Conservation (phyloP, 2,888 invertebrate genomes). For the Sipunculus nudus region DNA sequence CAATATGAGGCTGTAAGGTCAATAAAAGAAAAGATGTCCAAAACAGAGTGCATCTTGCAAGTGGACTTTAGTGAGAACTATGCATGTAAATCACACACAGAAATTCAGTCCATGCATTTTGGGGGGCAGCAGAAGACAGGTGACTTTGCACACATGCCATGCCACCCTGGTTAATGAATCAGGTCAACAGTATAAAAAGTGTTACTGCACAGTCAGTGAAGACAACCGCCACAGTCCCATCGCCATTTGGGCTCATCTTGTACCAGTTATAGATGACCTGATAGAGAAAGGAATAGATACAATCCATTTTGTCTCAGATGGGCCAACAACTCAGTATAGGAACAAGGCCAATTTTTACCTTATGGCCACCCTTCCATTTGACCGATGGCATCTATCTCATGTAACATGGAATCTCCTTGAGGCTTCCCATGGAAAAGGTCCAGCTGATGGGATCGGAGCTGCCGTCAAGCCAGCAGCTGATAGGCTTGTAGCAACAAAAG, state of each 20-base stretch:
- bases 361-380: conserved; percentile 23
- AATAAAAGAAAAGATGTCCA: conserved; percentile 11
- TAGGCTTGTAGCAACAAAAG: conserved; percentile 18
- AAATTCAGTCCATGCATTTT: conserved; percentile 60
- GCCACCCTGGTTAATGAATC: conserved; percentile 39
- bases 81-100: conserved; percentile 49
- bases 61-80: conserved; percentile 62
- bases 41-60: conserved; percentile 31
- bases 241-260: conserved; percentile 62
- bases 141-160: conserved; percentile 59
- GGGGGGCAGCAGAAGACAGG: conserved; percentile 49
- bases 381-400: neutral
- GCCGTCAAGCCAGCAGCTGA: conserved; percentile 46
- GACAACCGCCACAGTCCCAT: conserved; percentile 50
- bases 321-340: conserved; percentile 55
- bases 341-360: conserved; percentile 61
- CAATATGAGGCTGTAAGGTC: conserved; percentile 5
- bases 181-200: neutral
- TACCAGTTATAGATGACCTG: conserved; percentile 42
- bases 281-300: conserved; percentile 5
- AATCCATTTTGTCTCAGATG: conserved; percentile 49
- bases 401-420: conserved; percentile 54
- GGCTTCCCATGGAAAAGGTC: conserved; percentile 51
- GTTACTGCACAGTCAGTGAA: conserved; percentile 50
- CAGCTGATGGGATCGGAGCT: conserved; percentile 50